phyloP scores from a whole-genome alignment of 2,888 invertebrate species.

The Xestia xanthographa region DNA sequence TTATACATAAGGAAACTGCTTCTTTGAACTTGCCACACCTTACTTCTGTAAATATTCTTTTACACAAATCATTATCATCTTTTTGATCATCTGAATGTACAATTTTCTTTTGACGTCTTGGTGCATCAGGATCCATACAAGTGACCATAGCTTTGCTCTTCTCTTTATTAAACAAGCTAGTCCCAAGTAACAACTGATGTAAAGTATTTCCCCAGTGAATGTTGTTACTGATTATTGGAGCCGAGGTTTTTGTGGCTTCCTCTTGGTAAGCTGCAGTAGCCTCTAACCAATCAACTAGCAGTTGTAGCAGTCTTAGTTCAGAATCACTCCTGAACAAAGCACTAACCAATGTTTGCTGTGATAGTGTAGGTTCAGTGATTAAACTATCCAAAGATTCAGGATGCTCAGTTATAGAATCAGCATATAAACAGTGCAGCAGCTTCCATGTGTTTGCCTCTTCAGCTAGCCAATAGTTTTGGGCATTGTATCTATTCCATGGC shows the following conservation, averaged over 20 bases:
- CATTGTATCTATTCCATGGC: conserved; percentile 88
- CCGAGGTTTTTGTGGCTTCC: conserved; percentile 84
- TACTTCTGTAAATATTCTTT: conserved; percentile 93
- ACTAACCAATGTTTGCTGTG: conserved; percentile 83
- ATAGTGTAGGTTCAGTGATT: conserved; percentile 83
- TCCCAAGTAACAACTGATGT: conserved; percentile 92
- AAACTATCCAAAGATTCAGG: conserved; percentile 88
- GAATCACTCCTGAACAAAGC: conserved; percentile 88
- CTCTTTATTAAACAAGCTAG: conserved; percentile 87
- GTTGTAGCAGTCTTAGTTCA: conserved; percentile 93
- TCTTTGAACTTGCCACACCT: conserved; percentile 96
- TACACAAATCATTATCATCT: conserved; percentile 91
- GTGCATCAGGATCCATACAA: conserved; percentile 97
- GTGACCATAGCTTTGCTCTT: conserved; percentile 89
- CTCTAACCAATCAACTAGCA: conserved; percentile 98
- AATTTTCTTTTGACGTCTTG: conserved; percentile 93
- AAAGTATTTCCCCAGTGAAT: conserved; percentile 98
- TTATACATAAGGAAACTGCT: conserved; percentile 95
- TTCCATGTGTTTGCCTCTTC: conserved; percentile 97
- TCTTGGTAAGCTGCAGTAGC: conserved; percentile 96
- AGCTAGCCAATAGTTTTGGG: conserved; percentile 91
- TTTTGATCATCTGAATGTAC: conserved; percentile 97
- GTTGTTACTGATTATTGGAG: conserved; percentile 89
- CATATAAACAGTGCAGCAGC: conserved; percentile 94
- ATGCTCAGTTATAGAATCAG: conserved; percentile 93